These are phyloP conservation scores for Smutsia gigantea DNA, from an alignment of 2,797 vertebrate genomes.

Conservation along the genomic window DNA sequence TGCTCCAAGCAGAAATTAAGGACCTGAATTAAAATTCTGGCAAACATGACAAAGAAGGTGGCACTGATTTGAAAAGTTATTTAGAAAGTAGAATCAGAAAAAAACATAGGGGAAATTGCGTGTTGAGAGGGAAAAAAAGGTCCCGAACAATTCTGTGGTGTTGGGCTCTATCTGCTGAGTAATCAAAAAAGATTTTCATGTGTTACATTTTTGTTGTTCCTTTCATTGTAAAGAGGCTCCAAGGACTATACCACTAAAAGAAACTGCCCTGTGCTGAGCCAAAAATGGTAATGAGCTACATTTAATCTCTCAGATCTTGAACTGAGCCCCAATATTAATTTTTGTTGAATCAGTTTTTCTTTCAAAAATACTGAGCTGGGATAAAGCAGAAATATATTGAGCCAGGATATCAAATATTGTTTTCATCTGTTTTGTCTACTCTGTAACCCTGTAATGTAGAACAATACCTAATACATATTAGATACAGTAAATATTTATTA, in stretches of 20 bases:
- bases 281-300: constrained; percentile 4
- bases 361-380: neutral
- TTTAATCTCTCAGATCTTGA: constrained; percentile 43
- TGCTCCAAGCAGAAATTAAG: neutral
- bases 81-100: neutral
- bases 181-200: neutral
- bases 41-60: neutral
- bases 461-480: neutral
- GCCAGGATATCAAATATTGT: neutral
- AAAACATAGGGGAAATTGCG: neutral
- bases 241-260: neutral
- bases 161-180: constrained; percentile 29
- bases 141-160: neutral
- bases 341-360: constrained; percentile 15
- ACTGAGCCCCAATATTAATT: constrained; percentile 53
- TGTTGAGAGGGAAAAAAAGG: neutral
- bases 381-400: constrained; percentile 46
- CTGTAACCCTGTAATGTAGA: neutral
- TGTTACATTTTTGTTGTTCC: neutral
- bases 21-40: neutral
- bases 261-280: neutral
- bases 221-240: constrained; percentile 34
- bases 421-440: constrained; percentile 46
- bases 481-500: neutral
- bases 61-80: neutral